A percentile compares a stretch with the other conserved stretches of the same genome.
These are phyloP conservation scores for Norana najaformis DNA, from an alignment of 2,888 invertebrate species.

Conservation along the genomic window DNA sequence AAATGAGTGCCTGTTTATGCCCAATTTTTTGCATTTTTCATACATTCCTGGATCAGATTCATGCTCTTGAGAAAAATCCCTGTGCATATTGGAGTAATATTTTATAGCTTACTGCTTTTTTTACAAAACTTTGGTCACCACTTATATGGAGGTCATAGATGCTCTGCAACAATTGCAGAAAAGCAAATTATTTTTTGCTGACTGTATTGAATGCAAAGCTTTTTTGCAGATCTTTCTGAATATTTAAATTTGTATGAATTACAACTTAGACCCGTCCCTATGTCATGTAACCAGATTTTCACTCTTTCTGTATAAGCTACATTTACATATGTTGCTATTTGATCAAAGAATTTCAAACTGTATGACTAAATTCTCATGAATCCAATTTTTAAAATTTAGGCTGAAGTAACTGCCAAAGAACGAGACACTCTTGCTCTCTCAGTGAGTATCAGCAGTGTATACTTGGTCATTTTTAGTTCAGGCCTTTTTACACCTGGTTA, in stretches of 20 bases:
- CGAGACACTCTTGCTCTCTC: slow-evolving; percentile 56
- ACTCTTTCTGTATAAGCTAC: neutral
- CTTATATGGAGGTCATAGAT: too few species aligned
- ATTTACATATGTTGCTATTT: neutral
- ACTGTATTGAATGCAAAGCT: neutral
- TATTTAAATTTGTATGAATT: too few species aligned
- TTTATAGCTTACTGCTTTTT: neutral
- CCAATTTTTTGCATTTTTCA: neutral
- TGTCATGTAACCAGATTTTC: neutral
- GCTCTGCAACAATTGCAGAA: neutral
- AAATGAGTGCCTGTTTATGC: too few species aligned
- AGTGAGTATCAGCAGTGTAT: slow-evolving; percentile 46
- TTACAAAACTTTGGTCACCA: neutral
- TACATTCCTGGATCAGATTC: too few species aligned
- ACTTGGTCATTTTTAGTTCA: neutral
- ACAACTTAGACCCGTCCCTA: neutral
- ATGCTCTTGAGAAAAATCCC: too few species aligned
- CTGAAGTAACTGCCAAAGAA: slow-evolving; percentile 57
- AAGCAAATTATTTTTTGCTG: slow-evolving; percentile 7
- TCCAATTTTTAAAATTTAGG: slow-evolving; percentile 47
- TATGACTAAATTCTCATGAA: neutral
- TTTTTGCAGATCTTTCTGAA: neutral
- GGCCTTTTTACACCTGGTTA: neutral
- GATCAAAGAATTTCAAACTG: neutral
- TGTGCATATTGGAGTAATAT: neutral